These are phyloP conservation scores for Cantharis rustica DNA, from an alignment of 2,888 invertebrate genomes.

Conservation along the genomic window DNA sequence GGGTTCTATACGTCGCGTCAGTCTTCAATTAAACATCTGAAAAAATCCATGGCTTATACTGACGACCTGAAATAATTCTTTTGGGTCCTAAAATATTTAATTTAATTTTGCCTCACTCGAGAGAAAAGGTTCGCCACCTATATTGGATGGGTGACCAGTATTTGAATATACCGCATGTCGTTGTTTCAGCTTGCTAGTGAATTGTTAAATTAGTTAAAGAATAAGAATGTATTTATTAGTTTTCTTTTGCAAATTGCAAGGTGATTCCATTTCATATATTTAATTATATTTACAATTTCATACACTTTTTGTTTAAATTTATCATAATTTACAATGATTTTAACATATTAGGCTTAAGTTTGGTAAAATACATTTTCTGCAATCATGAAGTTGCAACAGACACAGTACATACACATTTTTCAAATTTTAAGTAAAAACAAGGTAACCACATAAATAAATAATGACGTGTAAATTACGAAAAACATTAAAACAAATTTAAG, in stretches of 20 bases:
- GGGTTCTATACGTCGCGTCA: too few species aligned
- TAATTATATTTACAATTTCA: constrained; percentile 18
- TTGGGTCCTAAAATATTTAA: too few species aligned
- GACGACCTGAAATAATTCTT: too few species aligned
- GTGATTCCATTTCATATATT: neutral
- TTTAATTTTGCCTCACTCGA: too few species aligned
- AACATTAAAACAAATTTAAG: neutral
- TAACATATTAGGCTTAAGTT: constrained; percentile 5
- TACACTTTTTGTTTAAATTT: constrained; percentile 10
- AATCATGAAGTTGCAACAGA: neutral
- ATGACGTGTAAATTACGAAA: neutral
- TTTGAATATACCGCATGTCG: too few species aligned
- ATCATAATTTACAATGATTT: constrained; percentile 16
- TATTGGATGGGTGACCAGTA: too few species aligned
- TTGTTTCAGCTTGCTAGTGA: too few species aligned
- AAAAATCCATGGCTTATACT: too few species aligned
- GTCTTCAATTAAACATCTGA: too few species aligned
- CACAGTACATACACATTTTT: neutral
- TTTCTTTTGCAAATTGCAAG: neutral
- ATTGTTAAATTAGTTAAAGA: neutral
- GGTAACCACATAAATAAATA: neutral
- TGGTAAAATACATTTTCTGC: neutral
- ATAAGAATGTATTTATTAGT: neutral
- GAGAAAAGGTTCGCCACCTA: too few species aligned
- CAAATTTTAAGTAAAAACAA: neutral